Percentiles rank a stretch among this genome's conserved stretches.
Conservation (phyloP, 2,113 vertebrate species). For the Galbula dea region DNA sequence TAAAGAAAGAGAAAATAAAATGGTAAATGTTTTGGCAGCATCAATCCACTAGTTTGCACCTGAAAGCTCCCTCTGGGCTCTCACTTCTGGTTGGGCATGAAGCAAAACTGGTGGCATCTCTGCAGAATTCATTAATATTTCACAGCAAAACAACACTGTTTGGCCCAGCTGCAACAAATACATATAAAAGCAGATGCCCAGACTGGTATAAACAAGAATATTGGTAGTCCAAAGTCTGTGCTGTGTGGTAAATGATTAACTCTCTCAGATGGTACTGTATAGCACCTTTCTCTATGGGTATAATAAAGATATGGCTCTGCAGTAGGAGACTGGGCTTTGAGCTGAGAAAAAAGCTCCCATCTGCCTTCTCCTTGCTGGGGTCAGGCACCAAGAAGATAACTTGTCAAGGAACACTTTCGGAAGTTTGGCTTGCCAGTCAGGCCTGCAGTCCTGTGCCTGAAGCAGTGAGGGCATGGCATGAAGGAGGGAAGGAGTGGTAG, state of each 20-base stretch:
- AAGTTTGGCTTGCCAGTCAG: neutral
- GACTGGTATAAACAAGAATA: neutral
- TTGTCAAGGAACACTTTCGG: neutral
- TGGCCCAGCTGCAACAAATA: neutral
- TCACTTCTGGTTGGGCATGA: neutral
- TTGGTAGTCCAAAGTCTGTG: neutral
- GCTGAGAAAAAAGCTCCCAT: neutral
- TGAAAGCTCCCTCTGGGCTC: neutral
- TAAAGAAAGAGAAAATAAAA: neutral
- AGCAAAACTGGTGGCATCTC: neutral
- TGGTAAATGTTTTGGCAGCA: neutral
- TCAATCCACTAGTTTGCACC: neutral
- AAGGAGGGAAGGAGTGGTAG: neutral
- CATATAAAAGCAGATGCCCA: neutral
- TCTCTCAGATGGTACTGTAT: neutral
- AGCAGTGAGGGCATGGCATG: neutral
- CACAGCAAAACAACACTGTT: neutral
- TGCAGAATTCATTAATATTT: neutral
- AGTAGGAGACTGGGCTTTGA: neutral
- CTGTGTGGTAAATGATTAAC: conserved; percentile 13
- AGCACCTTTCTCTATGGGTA: neutral
- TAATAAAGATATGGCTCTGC: neutral
- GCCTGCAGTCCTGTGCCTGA: neutral
- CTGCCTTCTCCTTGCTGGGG: neutral
- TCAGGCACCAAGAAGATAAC: neutral